Percentiles rank a stretch among this genome's conserved stretches.
Conservation (phyloP, 2,797 vertebrate genomes). For the Rhynchonycteris naso region DNA sequence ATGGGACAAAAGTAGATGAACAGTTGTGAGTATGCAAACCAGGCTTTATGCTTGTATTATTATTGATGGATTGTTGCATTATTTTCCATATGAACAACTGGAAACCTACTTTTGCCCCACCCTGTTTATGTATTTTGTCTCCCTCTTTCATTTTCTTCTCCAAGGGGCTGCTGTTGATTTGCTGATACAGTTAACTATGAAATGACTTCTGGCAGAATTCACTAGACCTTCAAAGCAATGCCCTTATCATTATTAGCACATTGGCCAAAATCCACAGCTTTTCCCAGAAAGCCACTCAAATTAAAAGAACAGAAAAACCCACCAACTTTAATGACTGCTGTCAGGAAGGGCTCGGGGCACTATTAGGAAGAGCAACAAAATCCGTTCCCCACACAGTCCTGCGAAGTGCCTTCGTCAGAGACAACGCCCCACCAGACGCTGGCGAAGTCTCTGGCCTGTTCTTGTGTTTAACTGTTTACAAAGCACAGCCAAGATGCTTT, state of each 20-base stretch:
- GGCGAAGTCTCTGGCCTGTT: conserved; percentile 27
- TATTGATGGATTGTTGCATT: neutral
- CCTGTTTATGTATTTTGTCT: neutral
- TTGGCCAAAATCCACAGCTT: conserved; percentile 83
- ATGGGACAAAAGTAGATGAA: neutral
- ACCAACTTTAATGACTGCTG: conserved; percentile 82
- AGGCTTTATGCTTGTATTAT: neutral
- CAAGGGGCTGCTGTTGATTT: conserved; percentile 55
- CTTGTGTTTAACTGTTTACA: conserved; percentile 62
- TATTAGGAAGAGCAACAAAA: conserved; percentile 77
- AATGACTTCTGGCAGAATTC: conserved; percentile 57
- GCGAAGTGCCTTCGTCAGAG: conserved; percentile 74
- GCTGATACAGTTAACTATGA: conserved; percentile 61
- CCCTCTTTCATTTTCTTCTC: conserved; percentile 26
- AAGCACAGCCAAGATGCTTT: conserved; percentile 70
- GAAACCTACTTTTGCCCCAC: neutral
- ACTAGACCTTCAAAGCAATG: conserved; percentile 61
- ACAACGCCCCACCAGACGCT: conserved; percentile 60
- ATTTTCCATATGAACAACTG: neutral
- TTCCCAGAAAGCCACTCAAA: conserved; percentile 85
- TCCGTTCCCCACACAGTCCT: conserved; percentile 74
- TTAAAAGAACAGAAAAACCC: conserved; percentile 82
- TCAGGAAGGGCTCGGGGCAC: conserved; percentile 75
- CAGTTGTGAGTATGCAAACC: neutral
- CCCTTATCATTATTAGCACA: conserved; percentile 82